Base-by-base conservation (phyloP, 1,140 invertebrate species). In the Ruditapes philippinarum region DNA sequence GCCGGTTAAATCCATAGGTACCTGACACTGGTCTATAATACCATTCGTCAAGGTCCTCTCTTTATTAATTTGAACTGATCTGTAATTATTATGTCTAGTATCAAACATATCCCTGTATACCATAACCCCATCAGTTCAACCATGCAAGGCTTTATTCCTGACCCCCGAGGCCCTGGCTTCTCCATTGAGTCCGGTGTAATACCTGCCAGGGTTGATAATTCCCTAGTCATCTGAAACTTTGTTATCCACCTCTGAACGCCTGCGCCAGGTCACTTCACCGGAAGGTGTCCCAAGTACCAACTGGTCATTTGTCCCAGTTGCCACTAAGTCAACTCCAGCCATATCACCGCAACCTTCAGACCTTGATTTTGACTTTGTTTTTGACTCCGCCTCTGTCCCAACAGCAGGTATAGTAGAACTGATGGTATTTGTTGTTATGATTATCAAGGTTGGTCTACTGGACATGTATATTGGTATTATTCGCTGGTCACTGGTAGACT, bases 341-440 rank as follows among this genome's bases (percentile, higher is more conserved):
- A 62, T 62, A 62, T 62, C 57, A 62, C 57, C 57, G 28, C 57
- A 62, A n/a, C n/a, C n/a, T n/a, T n/a, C n/a, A n/a, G n/a, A n/a
- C n/a, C n/a, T n/a, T n/a, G n/a, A n/a, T n/a, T n/a, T n/a, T n/a
- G 22, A 0, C 57, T 25, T 25, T 2, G 57, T 1, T n/a, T 28
- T 62, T 62, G 57, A 62, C 57, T 9, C 9, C 28, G 57, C 22
- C 57, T 28, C 22, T 62, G 57, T 62, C 57, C 57, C 57, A n/a
- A 62, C 1, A 25, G 57, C 28, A 28, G 25, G 57, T 62, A 28
- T 25, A 28, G n/a, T 62, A 28, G 7, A 25, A 28, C n/a, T 25
- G 22, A 25, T 62, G 57, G 3, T 25, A n/a, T n/a, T n/a, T n/a
- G n/a, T n/a, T n/a, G n/a, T n/a, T n/a, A n/a, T n/a, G n/a, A n/a